Conservation (phyloP, 2,113 vertebrate genomes). For the Nettapus auritus region DNA sequence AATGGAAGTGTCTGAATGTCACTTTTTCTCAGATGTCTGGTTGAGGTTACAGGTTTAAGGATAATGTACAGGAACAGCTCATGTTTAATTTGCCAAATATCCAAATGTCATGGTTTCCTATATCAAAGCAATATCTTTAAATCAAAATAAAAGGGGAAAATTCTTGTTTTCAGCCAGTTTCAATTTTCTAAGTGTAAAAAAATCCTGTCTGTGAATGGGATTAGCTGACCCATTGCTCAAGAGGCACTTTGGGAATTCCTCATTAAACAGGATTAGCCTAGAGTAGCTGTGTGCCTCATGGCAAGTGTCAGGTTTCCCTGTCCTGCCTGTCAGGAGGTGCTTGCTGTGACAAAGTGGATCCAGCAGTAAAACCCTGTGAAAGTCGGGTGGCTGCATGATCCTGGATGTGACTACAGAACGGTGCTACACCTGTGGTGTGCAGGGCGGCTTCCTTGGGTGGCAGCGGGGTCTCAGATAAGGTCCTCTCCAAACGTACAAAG, state of each 20-base stretch:
- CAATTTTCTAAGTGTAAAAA: neutral
- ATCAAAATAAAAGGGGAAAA: neutral
- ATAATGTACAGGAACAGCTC: neutral
- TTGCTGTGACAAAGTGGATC: neutral
- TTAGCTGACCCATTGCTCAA: neutral
- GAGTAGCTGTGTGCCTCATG: neutral
- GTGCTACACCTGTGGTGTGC: fast-evolving
- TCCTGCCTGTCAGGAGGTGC: neutral
- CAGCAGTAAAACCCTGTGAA: neutral
- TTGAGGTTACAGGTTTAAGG: neutral
- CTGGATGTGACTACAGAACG: neutral
- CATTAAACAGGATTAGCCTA: neutral
- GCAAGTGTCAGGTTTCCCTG: neutral
- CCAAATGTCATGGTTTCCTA: neutral
- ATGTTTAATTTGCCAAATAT: neutral
- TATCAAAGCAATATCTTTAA: neutral
- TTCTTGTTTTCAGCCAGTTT: neutral
- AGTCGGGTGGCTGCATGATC: neutral
- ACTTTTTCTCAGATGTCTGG: neutral
- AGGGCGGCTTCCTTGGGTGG: neutral
- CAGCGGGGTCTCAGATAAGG: neutral
- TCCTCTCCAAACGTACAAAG: neutral
- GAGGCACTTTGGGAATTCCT: neutral
- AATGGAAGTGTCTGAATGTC: neutral
- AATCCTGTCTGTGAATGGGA: neutral